phyloP scores from a whole-genome alignment of 2,888 invertebrate genomes.

The Patella depressa region DNA sequence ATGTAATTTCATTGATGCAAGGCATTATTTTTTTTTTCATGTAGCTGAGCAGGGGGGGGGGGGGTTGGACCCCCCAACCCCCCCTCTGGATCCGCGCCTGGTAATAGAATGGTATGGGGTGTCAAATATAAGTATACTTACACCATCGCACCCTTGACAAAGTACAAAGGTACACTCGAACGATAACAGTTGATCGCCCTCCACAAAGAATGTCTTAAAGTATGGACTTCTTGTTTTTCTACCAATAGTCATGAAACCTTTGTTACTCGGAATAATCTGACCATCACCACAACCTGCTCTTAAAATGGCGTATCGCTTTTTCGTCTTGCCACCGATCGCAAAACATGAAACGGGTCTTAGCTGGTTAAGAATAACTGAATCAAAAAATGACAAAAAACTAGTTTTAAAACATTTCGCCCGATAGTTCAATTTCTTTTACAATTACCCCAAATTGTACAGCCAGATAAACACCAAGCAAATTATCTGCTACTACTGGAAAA shows the following conservation, averaged over 20 bases:
- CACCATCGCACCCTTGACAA: not conserved
- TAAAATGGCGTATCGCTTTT: not conserved
- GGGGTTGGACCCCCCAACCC: too few species aligned
- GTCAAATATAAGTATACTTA: not conserved
- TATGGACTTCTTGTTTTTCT: constrained; percentile 1
- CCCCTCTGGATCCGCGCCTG: too few species aligned
- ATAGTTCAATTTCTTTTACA: too few species aligned
- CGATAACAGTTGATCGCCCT: not conserved
- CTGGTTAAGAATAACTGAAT: not conserved
- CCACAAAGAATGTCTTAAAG: not conserved
- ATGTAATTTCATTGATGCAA: too few species aligned
- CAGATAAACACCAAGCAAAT: too few species aligned
- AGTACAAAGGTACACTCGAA: not conserved
- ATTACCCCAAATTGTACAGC: too few species aligned
- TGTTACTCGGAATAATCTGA: not conserved
- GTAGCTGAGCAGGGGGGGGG: too few species aligned
- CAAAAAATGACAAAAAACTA: too few species aligned
- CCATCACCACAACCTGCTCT: constrained; percentile 5
- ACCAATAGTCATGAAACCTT: not conserved
- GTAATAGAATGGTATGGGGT: too few species aligned
- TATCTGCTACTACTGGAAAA: too few species aligned
- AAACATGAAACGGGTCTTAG: not conserved
- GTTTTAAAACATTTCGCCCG: too few species aligned
- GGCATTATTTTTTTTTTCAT: too few species aligned
- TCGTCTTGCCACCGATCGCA: not conserved